Evolutionary conservation across 2,888 invertebrate genomes (phyloP).

Genomic region (Laothoe populi): DNA sequence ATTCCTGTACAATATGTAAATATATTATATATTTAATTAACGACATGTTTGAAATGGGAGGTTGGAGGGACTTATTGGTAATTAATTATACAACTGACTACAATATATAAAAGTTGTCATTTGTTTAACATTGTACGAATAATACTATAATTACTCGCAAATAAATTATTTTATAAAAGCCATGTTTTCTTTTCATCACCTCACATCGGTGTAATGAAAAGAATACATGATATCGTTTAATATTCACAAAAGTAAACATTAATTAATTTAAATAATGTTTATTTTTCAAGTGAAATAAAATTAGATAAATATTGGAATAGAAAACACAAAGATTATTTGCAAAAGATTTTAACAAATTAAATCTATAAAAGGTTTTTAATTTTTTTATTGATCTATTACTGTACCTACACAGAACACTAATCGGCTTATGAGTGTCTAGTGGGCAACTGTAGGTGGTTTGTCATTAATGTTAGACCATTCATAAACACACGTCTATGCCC

Average conservation of each 20-base stretch:
- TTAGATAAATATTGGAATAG: not conserved
- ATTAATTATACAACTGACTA: conserved; percentile 6
- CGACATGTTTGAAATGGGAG: not conserved
- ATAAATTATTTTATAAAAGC: no score
- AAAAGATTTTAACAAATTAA: not conserved
- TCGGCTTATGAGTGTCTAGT: conserved; percentile 15
- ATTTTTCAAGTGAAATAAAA: not conserved
- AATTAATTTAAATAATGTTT: no score
- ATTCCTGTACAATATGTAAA: no score
- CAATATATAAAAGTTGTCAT: not conserved
- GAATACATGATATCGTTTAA: not conserved
- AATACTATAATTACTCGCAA: no score
- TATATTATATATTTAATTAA: not conserved
- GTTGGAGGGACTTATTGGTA: not conserved
- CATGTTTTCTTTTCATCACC: no score
- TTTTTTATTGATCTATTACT: not conserved
- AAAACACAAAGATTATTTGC: not conserved
- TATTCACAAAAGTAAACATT: no score
- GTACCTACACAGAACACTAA: not conserved
- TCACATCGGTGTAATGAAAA: no score
- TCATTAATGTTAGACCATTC: not conserved
- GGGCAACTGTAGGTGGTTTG: not conserved
- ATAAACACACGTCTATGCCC: not conserved
- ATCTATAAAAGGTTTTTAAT: not conserved
- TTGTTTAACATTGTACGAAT: not conserved